Evolutionary conservation across 1,140 invertebrate genomes (phyloP), one percentile per base, ranked within the genome.

Genomic region (Cryptotermes secundus): DNA sequence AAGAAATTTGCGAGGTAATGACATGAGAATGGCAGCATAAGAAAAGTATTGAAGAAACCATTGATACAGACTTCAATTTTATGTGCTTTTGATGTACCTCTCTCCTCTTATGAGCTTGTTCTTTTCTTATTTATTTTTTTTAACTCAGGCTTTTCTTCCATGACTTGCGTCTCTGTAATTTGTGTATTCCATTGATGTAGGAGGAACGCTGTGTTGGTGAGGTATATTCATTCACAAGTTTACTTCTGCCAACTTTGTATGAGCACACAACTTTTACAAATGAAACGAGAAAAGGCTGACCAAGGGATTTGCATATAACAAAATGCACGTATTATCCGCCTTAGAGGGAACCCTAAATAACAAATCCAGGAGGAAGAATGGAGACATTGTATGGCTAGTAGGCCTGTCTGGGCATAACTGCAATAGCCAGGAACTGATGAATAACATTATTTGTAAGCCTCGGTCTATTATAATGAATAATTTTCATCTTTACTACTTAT

Each of bases 1-100:
- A 72, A 72, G 59, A 72, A 72, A 72, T 72, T 72, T 72, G 59
- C 14, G n/a, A 72, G n/a, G 31, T 72, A 72, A 72, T 31, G 59
- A 31, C 7, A 31, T 3, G 26, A 26, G n/a, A 72, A 31, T 72
- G 9, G 59, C n/a, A n/a, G n/a, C 31, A 31, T 72, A 72, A 72
- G n/a, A 59, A 24, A 24, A n/a, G 26, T 59, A 59, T 9, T 19
- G 53, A 59, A 59, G 53, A 31, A 72, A 72, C 26, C 59, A 72
- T 72, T n/a, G 59, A 2, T 31, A 72, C 26, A 72, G n/a, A 31
- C n/a, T 72, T n/a, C 59, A 72, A 72, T 72, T 72, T 31, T 72
- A 72, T 26, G 7, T 7, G 59, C 59, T n/a, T 72, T 72, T 72
- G 59, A 72, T 72, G 59, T 72, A 31, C 31, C 9, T 72, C 31